Evolutionary conservation across 2,888 invertebrate genomes (phyloP), one percentile per base, ranked within the genome.

Genomic region (Eledona agricola): DNA sequence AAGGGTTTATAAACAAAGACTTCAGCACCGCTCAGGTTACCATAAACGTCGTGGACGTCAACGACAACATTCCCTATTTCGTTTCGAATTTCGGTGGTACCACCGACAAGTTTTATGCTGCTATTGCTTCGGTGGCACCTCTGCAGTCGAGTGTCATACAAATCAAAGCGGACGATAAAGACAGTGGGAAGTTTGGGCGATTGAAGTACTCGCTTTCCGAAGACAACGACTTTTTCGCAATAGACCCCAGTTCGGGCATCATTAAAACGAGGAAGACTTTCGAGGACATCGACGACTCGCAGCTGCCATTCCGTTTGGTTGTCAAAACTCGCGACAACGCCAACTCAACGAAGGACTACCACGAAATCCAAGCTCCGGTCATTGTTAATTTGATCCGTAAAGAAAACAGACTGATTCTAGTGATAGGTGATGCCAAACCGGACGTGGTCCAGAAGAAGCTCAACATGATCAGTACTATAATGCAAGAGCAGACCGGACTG

Each of bases 11-110:
- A 13, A 92, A 91, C 74, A 88, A 88, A 0, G 86, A 87, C 23
- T 85, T 84, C 57, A 88, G 87, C 63, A 82, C 83, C 11, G 87
- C 91, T 0, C 83, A 83, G 64, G 84, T 96, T 0, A 88, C 88
- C 57, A 84, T 96, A 0, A 88, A 90, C 58, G 88, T 96, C 0
- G 79, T 84, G 0, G 96, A 96, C 72, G 86, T 91, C 1, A 96
- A 96, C 72, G 96, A 96, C 72, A 95, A 96, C 72, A 81, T 83
- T 0, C 96, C 96, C 0, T 81, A 84, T 62, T 96, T 96, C 71
- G 75, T 88, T 0, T 90, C 88, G 65, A 87, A 88, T 1, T 77
- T 79, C 1, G 80, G 80, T 0, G 69, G 83, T 5, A 83, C 82
- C 38, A 84, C n/a, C n/a, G n/a, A 83, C 43, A 88, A 89, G 37